Evolutionary conservation across 2,797 vertebrate genomes (phyloP), one percentile per base, ranked within the genome.

Genomic region (Gymnoscopelus microlampas): DNA sequence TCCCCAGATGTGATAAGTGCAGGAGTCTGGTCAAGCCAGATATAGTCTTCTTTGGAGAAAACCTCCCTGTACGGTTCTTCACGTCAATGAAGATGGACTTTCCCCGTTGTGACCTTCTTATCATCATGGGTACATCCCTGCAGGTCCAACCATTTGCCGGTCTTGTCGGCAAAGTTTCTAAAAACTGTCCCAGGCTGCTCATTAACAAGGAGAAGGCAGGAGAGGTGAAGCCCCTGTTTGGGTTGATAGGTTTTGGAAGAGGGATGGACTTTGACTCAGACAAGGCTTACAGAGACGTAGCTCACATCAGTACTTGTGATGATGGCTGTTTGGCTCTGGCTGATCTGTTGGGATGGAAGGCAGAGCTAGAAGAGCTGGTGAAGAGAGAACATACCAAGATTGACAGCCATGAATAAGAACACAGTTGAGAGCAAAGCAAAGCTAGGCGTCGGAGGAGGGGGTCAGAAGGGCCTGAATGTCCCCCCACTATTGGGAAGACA

Each of bases 251-350:
- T 55, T 93, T 97, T 0, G 95, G 95, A 75, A 92, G 94, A 56
- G 94, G 95, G 57, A 95, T 97, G 95, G 96, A 98, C 88, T 97
- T 98, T 69, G 96, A 97, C 77, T 97, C 96, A 0, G 95, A 95
- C 60, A 97, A 96, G 78, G 96, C 96, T 0, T 98, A 98, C 92
- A 95, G 96, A 90, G 96, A 98, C 0, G 95, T 98, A 24, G 96
- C 95, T 75, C 94, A 95, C 84, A 91, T 98, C 64, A 95, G 95
- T 68, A 92, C 95, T 8, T 98, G 96, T 65, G 96, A 98, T 63
- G 94, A 95, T 0, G 96, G 96, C 70, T 97, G 96, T 84, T 76
- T 96, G 88, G 94, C 94, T 59, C 89, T 98, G 0, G 96, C 96
- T 0, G 95, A 96, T 3, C 87, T 96, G 68, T 85, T 98, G 2